phyloP scores from a whole-genome alignment of 2,797 vertebrate genomes.

The Epinephelus coioides region DNA sequence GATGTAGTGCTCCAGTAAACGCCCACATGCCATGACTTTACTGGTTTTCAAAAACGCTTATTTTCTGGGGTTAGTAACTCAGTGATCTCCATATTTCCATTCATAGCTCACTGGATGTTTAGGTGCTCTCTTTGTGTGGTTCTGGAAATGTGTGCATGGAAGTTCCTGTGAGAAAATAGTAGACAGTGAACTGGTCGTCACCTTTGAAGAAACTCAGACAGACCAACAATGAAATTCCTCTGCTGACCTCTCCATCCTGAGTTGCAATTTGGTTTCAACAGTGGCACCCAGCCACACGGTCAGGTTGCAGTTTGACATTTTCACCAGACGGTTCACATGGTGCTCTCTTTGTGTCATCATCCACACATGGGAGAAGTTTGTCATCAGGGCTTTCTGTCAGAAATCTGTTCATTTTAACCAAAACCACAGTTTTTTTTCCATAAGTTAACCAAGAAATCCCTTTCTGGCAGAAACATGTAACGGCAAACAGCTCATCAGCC shows the following conservation, averaged over 20 bases:
- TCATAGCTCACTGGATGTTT: background rate
- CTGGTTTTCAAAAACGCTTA: conserved; percentile 1
- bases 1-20: background rate
- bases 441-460: too few relatives aligned
- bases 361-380: background rate
- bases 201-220: conserved; percentile 31
- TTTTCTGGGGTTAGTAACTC: conserved; percentile 3
- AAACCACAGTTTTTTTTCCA: too few relatives aligned
- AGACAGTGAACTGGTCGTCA: conserved; percentile 10
- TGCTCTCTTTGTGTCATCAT: conserved; percentile 49
- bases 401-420: too few relatives aligned
- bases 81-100: conserved; percentile 32
- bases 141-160: conserved; percentile 22
- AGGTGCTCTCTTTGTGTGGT: conserved; percentile 6
- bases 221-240: conserved; percentile 66
- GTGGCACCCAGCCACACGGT: conserved; percentile 38
- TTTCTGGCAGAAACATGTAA: too few relatives aligned
- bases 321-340: conserved; percentile 39
- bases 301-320: conserved; percentile 59
- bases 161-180: conserved; percentile 22
- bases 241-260: conserved; percentile 64
- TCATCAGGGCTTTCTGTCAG: too few relatives aligned
- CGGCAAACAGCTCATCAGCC: background rate
- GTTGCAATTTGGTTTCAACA: conserved; percentile 70
- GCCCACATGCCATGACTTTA: background rate